phyloP scores from a whole-genome alignment of 2,888 invertebrate genomes.

The Selenia dentaria region DNA sequence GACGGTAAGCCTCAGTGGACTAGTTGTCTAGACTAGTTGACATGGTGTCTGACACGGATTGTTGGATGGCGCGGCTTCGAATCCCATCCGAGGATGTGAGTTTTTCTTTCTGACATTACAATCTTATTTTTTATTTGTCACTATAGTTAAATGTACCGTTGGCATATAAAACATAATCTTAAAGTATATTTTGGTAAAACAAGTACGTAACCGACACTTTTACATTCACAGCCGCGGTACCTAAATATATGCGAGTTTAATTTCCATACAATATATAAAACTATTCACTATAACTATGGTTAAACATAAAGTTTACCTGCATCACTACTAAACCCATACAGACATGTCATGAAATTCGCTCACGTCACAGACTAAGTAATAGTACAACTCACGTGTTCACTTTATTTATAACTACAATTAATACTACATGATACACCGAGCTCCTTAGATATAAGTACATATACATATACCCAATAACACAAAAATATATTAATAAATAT shows the following conservation, averaged over 20 bases:
- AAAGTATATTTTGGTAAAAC: constrained; percentile 43
- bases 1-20: too few relatives aligned
- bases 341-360: constrained; percentile 64
- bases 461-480: constrained; percentile 16
- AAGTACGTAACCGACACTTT: constrained; percentile 47
- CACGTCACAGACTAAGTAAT: too few relatives aligned
- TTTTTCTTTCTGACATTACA: too few relatives aligned
- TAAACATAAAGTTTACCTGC: too few relatives aligned
- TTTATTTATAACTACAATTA: constrained; percentile 24
- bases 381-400: too few relatives aligned
- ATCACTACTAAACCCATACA: constrained; percentile 25
- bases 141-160: not conserved
- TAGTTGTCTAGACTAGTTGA: too few relatives aligned
- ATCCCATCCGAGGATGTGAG: too few relatives aligned
- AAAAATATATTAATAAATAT: constrained; percentile 14
- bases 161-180: constrained; percentile 8
- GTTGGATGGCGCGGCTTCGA: too few relatives aligned
- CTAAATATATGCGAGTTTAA: constrained; percentile 36
- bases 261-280: constrained; percentile 16
- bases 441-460: constrained; percentile 19
- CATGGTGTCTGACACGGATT: too few relatives aligned
- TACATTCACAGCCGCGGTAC: constrained; percentile 60
- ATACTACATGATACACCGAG: constrained; percentile 12
- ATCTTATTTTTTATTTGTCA: too few relatives aligned
- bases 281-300: constrained; percentile 18